A percentile compares a stretch with the other conserved stretches of the same genome.
phyloP scores from a whole-genome alignment of 2,888 invertebrate species.

The Dynastes grantii region DNA sequence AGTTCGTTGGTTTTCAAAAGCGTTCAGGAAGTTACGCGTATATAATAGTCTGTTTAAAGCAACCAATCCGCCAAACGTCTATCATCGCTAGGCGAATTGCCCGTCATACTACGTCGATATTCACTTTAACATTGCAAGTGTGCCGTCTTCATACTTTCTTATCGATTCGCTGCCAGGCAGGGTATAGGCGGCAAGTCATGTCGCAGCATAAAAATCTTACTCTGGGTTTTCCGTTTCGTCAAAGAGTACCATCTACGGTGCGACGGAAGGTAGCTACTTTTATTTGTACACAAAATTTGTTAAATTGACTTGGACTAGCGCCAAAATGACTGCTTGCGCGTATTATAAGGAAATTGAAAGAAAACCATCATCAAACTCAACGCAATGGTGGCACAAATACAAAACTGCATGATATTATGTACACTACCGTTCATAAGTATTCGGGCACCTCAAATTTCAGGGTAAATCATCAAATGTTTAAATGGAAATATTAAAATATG shows the following conservation, averaged over 20 bases:
- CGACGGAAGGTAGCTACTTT: constrained; percentile 7
- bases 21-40: neutral
- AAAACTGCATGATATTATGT: no score
- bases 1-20: neutral
- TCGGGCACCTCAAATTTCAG: no score
- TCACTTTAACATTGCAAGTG: neutral
- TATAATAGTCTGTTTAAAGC: neutral
- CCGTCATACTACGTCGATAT: neutral
- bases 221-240: neutral
- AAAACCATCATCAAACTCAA: constrained; percentile 12
- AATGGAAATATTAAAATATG: no score
- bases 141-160: neutral
- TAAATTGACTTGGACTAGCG: constrained; percentile 51
- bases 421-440: no score
- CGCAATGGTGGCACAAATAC: neutral
- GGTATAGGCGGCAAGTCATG: neutral
- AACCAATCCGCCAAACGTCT: neutral
- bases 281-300: constrained; percentile 48
- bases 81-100: neutral
- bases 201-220: constrained; percentile 5
- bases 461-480: no score
- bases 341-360: neutral
- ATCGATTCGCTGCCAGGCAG: constrained; percentile 2
- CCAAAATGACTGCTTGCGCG: constrained; percentile 30
- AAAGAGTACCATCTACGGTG: constrained; percentile 4